Percentiles rank a stretch among this genome's conserved stretches.
These are phyloP conservation scores for Sphyrna mokarran DNA, from an alignment of 2,113 vertebrate genomes.

Conservation along the genomic window DNA sequence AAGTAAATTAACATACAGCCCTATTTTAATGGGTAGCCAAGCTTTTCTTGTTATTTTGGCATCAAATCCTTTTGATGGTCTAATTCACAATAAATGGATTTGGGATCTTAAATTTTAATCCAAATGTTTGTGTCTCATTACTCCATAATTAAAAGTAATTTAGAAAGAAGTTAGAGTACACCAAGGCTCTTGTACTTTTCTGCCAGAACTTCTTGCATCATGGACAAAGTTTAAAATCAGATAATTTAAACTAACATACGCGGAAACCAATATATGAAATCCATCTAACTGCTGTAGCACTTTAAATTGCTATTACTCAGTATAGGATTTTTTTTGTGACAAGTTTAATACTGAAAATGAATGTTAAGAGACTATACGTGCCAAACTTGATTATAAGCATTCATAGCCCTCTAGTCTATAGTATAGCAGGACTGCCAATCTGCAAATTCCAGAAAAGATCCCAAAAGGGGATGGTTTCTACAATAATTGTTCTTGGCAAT, in stretches of 20 bases:
- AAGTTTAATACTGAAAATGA: not conserved
- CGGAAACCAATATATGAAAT: not conserved
- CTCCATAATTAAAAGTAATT: not conserved
- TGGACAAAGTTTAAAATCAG: not conserved
- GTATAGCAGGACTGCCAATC: not conserved
- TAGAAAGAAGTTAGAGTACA: not conserved
- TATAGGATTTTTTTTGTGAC: conserved; percentile 5
- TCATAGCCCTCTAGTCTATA: not conserved
- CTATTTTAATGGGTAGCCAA: not conserved
- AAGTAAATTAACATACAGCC: not conserved
- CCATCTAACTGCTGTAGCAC: not conserved
- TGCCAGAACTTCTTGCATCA: too few species aligned
- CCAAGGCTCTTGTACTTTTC: not conserved
- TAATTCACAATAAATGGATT: not conserved
- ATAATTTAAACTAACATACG: too few species aligned
- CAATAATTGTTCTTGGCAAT: not conserved
- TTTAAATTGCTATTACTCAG: not conserved
- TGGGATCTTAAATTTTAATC: not conserved
- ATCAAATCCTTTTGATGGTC: not conserved
- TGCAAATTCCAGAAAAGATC: not conserved
- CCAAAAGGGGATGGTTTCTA: too few species aligned
- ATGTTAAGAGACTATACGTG: not conserved
- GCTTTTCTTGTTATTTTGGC: not conserved
- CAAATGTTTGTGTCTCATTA: not conserved
- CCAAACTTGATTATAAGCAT: not conserved